A percentile compares a stretch with the other conserved stretches of the same genome.
These are phyloP conservation scores for Turritopsis rubra DNA, from an alignment of 30 jellyfish, hydroid and myxozoan genomes.

Conservation along the genomic window DNA sequence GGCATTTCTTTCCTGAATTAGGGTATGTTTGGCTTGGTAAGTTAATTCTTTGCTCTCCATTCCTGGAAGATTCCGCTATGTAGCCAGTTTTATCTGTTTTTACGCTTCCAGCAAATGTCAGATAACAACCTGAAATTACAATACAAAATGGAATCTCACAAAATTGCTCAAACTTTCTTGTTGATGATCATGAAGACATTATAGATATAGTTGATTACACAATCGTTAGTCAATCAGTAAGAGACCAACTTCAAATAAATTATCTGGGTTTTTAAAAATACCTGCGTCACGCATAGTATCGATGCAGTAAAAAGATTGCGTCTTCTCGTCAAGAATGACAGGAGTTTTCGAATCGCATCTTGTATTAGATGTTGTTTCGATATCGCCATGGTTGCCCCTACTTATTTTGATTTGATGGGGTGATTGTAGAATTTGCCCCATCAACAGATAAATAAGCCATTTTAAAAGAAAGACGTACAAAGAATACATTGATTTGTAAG, in stretches of 20 bases:
- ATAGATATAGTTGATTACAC: neutral
- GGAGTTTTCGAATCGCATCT: neutral
- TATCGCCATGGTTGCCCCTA: neutral
- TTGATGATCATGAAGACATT: no score
- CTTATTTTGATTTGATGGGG: neutral
- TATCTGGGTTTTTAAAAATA: no score
- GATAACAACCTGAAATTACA: neutral
- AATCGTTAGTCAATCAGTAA: no score
- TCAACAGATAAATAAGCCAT: neutral
- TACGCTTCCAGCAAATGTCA: neutral
- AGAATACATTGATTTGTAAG: no score
- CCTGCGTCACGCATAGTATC: neutral
- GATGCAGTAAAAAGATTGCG: neutral
- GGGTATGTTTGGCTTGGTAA: neutral
- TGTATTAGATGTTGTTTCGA: neutral
- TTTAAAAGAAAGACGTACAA: neutral
- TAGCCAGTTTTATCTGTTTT: neutral
- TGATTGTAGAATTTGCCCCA: neutral
- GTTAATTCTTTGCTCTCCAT: neutral
- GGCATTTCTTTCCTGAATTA: neutral
- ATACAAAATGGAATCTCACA: neutral
- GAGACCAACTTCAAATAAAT: no score
- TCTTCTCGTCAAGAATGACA: neutral
- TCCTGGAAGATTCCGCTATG: neutral
- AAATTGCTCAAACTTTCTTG: no score